Conservation (phyloP, 2,888 invertebrate species). For the Alloscopus bannaensis region DNA sequence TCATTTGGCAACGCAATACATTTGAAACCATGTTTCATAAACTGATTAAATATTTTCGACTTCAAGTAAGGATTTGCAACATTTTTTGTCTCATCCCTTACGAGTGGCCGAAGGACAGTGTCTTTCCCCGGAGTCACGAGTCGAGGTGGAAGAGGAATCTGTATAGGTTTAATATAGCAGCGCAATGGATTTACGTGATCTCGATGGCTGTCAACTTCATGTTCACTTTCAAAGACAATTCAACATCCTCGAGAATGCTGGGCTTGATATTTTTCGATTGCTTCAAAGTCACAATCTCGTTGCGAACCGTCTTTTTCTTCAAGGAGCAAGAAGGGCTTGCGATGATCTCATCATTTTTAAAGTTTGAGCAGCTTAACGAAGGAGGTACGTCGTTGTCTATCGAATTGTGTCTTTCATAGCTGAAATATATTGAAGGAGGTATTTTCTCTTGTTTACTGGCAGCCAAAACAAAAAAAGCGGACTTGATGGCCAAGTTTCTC, state of each 20-base stretch:
- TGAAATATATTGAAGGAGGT: neutral
- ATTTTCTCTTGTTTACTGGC: neutral
- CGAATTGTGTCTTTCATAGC: neutral
- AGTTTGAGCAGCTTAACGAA: conserved; percentile 36
- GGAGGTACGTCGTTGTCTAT: conserved; percentile 26
- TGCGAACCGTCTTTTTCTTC: conserved; percentile 31
- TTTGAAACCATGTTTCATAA: conserved; percentile 57
- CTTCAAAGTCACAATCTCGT: conserved; percentile 23
- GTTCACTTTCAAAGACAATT: conserved; percentile 22
- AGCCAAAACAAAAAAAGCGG: conserved; percentile 39
- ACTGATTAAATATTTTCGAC: conserved; percentile 30
- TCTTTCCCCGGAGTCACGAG: conserved; percentile 27
- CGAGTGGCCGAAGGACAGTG: conserved; percentile 44
- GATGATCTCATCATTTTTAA: conserved; percentile 34
- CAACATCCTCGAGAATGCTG: conserved; percentile 38
- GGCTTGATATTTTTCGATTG: conserved; percentile 52
- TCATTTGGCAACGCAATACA: too few relatives aligned
- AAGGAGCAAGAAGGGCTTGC: conserved; percentile 30
- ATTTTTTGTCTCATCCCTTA: conserved; percentile 31
- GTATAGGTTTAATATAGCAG: conserved; percentile 20
- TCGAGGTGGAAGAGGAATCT: neutral
- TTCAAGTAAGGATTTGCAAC: conserved; percentile 53
- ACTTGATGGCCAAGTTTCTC: conserved; percentile 36
- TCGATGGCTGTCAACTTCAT: conserved; percentile 32
- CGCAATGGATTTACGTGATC: conserved; percentile 26